Base-by-base conservation (phyloP, 1,140 invertebrate genomes). In the Chlorops oryzae region DNA sequence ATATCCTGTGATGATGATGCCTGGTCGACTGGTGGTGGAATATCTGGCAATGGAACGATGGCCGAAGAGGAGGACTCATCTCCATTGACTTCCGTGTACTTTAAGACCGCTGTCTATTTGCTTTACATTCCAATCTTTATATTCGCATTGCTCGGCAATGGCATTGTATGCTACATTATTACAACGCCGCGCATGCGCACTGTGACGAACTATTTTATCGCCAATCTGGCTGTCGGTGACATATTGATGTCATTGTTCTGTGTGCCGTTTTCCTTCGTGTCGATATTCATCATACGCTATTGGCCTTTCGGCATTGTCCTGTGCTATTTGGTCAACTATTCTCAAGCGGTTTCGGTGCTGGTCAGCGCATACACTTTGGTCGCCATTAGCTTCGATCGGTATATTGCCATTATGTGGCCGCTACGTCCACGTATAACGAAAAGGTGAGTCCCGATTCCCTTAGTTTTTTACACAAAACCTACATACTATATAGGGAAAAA, bases 351-450 rank as follows among this genome's bases (percentile, higher is more conserved):
- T 1, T 87, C 87, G 1, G 88, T 92, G 25, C 78, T 91, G 41
- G 86, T 91, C 13, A 88, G 84, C 62, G 86, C 88, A 2, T 92
- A 92, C 63, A 92, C 89, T 0, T 60, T 92, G 55, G 82, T 92
- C 2, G 88, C 87, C 3, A 90, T 94, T 61, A 89, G 87, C 46
- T 80, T 88, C 37, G 90, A 94, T 70, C 78, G 90, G 9, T 93
- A 90, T 60, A 81, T 90, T 61, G 90, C 88, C 13, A 93, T 95
- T 48, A 86, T 93, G 75, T 87, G 87, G 75, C 92, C 92, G 0
- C 72, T 95, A 22, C 76, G 81, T 56, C 89, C 88, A 2, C 78
- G 89, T 24, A 80, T 93, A 62, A 83, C 85, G 4, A 86, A 86
- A 62, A 77, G 75, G 53, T 81, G 80, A 62, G 82, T 82, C 25